Conservation (phyloP, 1,140 invertebrate species). For the Adoxophyes honmai region DNA sequence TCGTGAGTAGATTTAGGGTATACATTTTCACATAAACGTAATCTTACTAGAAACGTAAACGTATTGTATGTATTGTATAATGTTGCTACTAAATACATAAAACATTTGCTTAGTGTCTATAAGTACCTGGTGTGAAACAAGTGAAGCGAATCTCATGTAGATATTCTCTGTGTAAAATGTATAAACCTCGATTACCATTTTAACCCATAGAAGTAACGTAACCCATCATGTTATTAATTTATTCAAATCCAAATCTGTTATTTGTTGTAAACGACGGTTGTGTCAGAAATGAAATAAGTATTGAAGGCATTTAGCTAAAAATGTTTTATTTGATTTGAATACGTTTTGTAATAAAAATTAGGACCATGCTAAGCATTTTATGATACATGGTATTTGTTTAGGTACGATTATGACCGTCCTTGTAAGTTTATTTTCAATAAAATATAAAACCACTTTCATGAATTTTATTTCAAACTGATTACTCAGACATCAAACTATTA, state of each 20-base stretch:
- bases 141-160: too few species aligned
- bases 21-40: background rate
- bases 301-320: slow-evolving; percentile 29
- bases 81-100: background rate
- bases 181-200: too few species aligned
- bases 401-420: slow-evolving; percentile 26
- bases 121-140: background rate
- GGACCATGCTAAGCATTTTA: too few species aligned
- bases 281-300: too few species aligned
- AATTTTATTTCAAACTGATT: too few species aligned
- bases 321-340: slow-evolving; percentile 22
- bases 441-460: slow-evolving; percentile 19
- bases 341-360: too few species aligned
- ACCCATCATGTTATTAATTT: too few species aligned
- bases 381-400: background rate
- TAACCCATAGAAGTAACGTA: too few species aligned
- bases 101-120: background rate
- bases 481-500: too few species aligned
- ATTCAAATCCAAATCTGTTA: too few species aligned
- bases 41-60: background rate
- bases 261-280: too few species aligned
- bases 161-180: too few species aligned
- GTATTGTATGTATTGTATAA: background rate
- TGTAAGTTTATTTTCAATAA: slow-evolving; percentile 40
- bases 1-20: background rate